Evolutionary conservation across 2,797 vertebrate species (phyloP).

Genomic region (Sebastes minor): DNA sequence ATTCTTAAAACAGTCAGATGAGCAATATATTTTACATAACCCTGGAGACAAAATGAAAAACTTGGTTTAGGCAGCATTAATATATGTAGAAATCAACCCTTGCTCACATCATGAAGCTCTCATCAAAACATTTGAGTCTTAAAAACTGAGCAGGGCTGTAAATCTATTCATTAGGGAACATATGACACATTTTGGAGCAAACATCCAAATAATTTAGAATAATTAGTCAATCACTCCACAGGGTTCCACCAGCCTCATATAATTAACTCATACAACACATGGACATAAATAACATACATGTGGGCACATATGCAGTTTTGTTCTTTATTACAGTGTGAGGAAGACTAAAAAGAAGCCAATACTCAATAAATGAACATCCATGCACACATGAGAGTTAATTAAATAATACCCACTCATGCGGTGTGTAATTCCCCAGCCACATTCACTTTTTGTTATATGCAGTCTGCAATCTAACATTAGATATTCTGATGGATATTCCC

Average conservation of each 20-base stretch:
- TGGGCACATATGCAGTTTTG: background rate
- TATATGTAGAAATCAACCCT: background rate
- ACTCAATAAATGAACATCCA: background rate
- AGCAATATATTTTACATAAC: conserved; percentile 1
- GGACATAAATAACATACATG: background rate
- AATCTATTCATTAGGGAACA: background rate
- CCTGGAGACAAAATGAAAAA: conserved; percentile 8
- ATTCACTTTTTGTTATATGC: background rate
- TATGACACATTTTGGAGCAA: background rate
- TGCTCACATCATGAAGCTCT: background rate
- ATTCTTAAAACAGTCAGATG: background rate
- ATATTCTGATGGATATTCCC: background rate
- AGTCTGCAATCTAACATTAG: background rate
- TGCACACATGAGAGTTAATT: background rate
- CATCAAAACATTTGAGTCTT: background rate
- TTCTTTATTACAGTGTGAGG: background rate
- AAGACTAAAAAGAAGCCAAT: background rate
- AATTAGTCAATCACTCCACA: background rate
- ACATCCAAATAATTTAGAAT: background rate
- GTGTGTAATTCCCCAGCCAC: background rate
- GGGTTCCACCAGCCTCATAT: background rate
- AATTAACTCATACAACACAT: background rate
- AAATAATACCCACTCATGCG: background rate
- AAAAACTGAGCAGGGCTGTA: background rate
- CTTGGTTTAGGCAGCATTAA: background rate